Base-by-base conservation (phyloP, 2,888 invertebrate genomes). In the Caenorhabditis sp. region DNA sequence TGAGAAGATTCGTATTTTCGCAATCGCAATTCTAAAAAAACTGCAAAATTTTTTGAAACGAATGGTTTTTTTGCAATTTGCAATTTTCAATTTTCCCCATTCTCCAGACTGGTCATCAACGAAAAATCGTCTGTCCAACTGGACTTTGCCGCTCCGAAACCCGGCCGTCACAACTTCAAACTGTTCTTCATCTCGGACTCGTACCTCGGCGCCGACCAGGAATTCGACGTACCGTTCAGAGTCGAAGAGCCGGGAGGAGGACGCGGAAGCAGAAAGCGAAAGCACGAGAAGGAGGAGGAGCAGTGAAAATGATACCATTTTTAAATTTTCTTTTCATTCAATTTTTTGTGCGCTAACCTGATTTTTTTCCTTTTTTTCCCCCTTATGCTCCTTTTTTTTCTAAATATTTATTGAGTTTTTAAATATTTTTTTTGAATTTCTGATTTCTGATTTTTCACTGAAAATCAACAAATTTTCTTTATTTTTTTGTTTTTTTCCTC, bases 181-280 rank as follows among this genome's bases (percentile, higher is more conserved):
- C 93, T 99, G 65, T 99, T 97, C 93, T 99, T 96, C 93, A 99
- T 99, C 97, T 97, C 97, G 90, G 99, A 99, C 93, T 96, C 98
- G 0, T 99, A 99, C 93, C 94, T 99, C 91, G 99, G 99, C 9
- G 99, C 98, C 91, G 99, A 99, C 94, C 99, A 99, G 93, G 99
- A 99, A 93, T 99, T 99, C 93, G 95, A 96, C 93, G 96, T 99
- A 85, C 87, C 86, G 28, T 88, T 93, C 67, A 91, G 92, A 71
- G 92, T 93, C 18, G 84, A 87, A 37, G 82, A 68, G 40, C 56
- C 74, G 28, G 67, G 74, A 58, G 15, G 60, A 4, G 35, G 80
- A 37, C 50, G 53, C 26, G 22, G 80, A 37, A 56, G 53, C 26
- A 22, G 80, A 2, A 80, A 80, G 60, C 15, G 80, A n/a, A 80